A percentile compares a stretch with the other conserved stretches of the same genome.
phyloP scores from a whole-genome alignment of 1,140 invertebrate species.

The Pseudomyrmex concolor region DNA sequence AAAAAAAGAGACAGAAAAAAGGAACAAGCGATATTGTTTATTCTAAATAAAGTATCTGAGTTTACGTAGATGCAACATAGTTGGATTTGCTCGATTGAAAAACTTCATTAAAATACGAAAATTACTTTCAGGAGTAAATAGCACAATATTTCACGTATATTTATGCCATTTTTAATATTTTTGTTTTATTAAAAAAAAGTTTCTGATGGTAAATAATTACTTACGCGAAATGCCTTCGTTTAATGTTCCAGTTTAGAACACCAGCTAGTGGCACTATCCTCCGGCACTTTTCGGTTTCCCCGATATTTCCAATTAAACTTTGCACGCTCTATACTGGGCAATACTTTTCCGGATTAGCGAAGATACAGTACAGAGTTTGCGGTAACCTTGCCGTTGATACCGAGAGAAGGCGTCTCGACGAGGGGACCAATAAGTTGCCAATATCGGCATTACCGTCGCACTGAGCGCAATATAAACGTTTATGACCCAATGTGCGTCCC shows the following conservation, averaged over 20 bases:
- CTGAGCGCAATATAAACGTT: slow-evolving; percentile 85
- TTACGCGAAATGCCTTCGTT: slow-evolving; percentile 2
- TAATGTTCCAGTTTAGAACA: slow-evolving; percentile 61
- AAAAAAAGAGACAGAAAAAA: neutral
- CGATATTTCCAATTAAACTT: slow-evolving; percentile 80
- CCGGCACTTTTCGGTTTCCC: slow-evolving; percentile 40
- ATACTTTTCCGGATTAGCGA: slow-evolving; percentile 76
- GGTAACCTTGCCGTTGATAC: slow-evolving; percentile 58
- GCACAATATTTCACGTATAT: neutral
- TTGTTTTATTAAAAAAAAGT: neutral
- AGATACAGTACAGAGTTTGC: slow-evolving; percentile 54
- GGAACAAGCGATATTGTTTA: too few relatives aligned
- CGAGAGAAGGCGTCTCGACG: slow-evolving; percentile 39
- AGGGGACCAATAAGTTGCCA: slow-evolving; percentile 84
- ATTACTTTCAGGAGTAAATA: neutral
- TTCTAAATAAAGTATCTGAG: too few relatives aligned
- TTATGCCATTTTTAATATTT: neutral
- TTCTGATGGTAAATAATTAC: slow-evolving; percentile 47
- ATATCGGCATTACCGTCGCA: slow-evolving; percentile 83
- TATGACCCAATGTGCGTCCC: slow-evolving; percentile 81
- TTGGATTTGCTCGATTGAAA: too few relatives aligned
- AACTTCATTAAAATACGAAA: too few relatives aligned
- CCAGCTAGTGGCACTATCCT: slow-evolving; percentile 55
- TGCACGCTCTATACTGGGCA: slow-evolving; percentile 55
- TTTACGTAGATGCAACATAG: too few relatives aligned